Percentiles rank a stretch among this genome's conserved stretches.
Conservation (phyloP, 2,797 vertebrate species). For the Neosalanx taihuensis region DNA sequence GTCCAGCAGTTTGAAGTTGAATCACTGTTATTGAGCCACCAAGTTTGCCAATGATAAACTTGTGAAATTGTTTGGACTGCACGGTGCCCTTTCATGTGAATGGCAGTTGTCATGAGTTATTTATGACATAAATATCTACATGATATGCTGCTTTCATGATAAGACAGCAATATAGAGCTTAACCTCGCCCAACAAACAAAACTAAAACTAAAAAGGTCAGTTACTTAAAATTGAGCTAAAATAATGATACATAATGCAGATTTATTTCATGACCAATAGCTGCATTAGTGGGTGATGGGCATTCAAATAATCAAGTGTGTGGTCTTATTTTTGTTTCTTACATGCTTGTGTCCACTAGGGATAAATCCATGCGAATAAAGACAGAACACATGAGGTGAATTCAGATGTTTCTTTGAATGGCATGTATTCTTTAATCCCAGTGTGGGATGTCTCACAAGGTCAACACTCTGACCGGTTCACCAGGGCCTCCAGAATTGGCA, state of each 20-base stretch:
- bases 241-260: background rate
- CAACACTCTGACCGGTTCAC: slow-evolving; percentile 33
- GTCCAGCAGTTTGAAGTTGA: too few species aligned
- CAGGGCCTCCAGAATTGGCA: slow-evolving; percentile 50
- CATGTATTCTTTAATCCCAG: slow-evolving; percentile 36
- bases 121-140: too few species aligned
- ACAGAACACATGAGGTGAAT: slow-evolving; percentile 47
- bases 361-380: slow-evolving; percentile 25
- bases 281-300: background rate
- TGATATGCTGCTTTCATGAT: too few species aligned
- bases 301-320: background rate
- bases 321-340: background rate
- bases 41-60: too few species aligned
- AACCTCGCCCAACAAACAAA: too few species aligned
- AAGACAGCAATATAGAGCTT: too few species aligned
- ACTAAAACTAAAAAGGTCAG: too few species aligned
- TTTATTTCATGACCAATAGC: background rate
- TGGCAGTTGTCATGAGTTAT: too few species aligned
- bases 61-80: too few species aligned
- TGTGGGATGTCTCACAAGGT: slow-evolving; percentile 31
- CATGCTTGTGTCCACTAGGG: background rate
- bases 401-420: slow-evolving; percentile 56
- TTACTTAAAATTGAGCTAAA: too few species aligned
- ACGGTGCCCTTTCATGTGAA: too few species aligned
- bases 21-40: too few species aligned